Base-by-base conservation (phyloP, 2,113 vertebrate genomes). In the Phasianus colchicus region DNA sequence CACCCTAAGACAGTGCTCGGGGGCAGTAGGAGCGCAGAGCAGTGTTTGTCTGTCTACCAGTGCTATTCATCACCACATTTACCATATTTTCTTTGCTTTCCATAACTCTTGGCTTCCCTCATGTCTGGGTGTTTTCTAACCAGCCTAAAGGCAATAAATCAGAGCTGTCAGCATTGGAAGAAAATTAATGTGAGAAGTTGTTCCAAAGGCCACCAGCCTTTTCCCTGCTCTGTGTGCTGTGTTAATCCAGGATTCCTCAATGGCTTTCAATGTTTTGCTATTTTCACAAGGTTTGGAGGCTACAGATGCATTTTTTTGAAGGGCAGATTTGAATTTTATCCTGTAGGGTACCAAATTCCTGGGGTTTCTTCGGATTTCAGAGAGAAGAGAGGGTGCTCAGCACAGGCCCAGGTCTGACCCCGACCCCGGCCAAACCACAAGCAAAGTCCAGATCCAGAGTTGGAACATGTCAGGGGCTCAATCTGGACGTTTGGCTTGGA, bases 131-230 rank as follows among this genome's bases (percentile, higher is more conserved):
- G 90, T 95, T 97, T 96, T 97, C 94, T 96, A 94, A 86, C 88
- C 88, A 95, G 91, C 88, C 90, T 92, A 43, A 64, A 75, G 88
- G 95, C 83, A 88, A 97, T 97, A 96, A 96, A 97, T 97, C 96
- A 97, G 94, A 95, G 91, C 83, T 97, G 96, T 97, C 96, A 97
- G 88, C 73, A 18, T 67, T 90, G 95, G 86, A 87, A 87, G 94
- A 96, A 96, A 97, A 97, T 97, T 97, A 96, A 97, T 97, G 95
- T 93, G 95, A 97, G 95, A 97, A 97, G 92, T 94, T 93, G 95
- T 96, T 97, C 94, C 93, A 94, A 94, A 94, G 97, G 97, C 94
- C 97, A 96, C 95, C 93, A 97, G 92, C 92, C 92, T 77, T 92
- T 57, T 86, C 88, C 79, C 76, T 40, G 1, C 87, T 92, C 66